Evolutionary conservation across 2,888 invertebrate genomes (phyloP).

Genomic region (Ditula angustiorana): DNA sequence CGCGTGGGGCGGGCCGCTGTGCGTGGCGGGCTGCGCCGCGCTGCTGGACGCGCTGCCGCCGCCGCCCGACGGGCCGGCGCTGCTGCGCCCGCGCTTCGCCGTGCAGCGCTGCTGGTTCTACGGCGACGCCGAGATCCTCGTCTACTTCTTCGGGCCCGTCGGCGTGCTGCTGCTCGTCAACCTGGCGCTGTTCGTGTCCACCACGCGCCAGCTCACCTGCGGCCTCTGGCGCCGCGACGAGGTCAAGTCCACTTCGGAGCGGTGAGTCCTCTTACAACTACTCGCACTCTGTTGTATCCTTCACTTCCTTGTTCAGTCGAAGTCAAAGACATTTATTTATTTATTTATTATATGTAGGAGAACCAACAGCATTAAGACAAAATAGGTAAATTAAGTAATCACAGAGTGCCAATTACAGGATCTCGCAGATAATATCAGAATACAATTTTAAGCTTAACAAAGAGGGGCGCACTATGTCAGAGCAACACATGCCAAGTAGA

Average conservation of each 20-base stretch:
- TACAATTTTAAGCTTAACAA: too few species aligned
- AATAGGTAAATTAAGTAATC: too few species aligned
- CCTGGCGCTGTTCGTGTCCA: conserved; percentile 91
- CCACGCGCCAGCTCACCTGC: conserved; percentile 93
- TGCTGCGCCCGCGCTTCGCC: conserved; percentile 92
- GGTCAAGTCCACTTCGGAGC: conserved; percentile 90
- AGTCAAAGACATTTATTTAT: too few species aligned
- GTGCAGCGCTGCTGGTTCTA: conserved; percentile 93
- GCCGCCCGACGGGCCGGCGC: conserved; percentile 80
- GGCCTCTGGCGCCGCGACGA: conserved; percentile 95
- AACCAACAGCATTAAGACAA: too few species aligned
- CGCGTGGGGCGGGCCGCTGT: conserved; percentile 94
- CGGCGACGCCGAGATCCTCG: conserved; percentile 92
- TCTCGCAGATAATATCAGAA: too few species aligned
- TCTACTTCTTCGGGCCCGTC: conserved; percentile 94
- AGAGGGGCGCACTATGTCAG: too few species aligned
- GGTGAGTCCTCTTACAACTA: conserved; percentile 55
- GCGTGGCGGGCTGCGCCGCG: conserved; percentile 90
- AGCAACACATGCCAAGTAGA: too few species aligned
- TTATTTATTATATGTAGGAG: too few species aligned
- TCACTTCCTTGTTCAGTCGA: too few species aligned
- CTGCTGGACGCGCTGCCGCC: conserved; percentile 89
- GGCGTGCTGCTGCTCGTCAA: conserved; percentile 92
- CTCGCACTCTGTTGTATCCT: too few species aligned
- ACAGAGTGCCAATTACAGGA: too few species aligned